phyloP scores from a whole-genome alignment of 2,797 vertebrate species.

The Chaetodon trifasciatus region DNA sequence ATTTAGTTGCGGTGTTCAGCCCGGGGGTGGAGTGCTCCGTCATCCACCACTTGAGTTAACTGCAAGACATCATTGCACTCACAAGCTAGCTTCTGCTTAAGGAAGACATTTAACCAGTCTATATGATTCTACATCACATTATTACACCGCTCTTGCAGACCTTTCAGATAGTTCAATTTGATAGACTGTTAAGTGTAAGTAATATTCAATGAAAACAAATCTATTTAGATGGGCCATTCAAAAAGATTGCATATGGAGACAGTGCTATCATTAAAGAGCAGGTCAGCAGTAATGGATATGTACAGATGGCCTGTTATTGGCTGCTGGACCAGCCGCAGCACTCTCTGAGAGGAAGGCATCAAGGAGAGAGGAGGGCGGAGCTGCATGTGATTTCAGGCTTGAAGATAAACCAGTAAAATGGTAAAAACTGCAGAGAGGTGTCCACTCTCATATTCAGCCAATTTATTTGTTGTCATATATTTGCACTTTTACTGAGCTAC shows the following conservation, averaged over 20 bases:
- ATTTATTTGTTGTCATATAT: background rate
- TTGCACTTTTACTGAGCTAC: conserved; percentile 5
- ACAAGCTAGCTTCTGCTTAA: conserved; percentile 1
- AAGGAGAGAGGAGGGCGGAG: conserved; percentile 41
- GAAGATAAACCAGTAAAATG: conserved; percentile 34
- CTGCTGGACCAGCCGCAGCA: conserved; percentile 33
- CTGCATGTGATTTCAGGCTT: conserved; percentile 44
- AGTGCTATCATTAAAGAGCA: conserved; percentile 25
- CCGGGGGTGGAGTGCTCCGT: conserved; percentile 10
- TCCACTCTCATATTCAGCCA: conserved; percentile 2
- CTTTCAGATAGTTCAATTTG: background rate
- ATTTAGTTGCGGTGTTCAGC: conserved; percentile 31
- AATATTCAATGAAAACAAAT: background rate
- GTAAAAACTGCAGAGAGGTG: conserved; percentile 21
- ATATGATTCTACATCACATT: background rate
- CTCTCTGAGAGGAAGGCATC: conserved; percentile 39
- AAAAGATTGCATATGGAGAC: conserved; percentile 1
- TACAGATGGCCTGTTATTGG: conserved; percentile 46
- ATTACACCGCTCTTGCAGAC: background rate
- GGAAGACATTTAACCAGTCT: background rate
- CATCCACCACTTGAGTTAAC: conserved; percentile 13
- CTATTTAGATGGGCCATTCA: background rate
- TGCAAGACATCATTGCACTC: conserved; percentile 24
- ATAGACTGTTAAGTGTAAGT: background rate
- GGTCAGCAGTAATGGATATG: conserved; percentile 46